phyloP scores from a whole-genome alignment of 23 tunicate genomes.

The Diplosoma virens region DNA sequence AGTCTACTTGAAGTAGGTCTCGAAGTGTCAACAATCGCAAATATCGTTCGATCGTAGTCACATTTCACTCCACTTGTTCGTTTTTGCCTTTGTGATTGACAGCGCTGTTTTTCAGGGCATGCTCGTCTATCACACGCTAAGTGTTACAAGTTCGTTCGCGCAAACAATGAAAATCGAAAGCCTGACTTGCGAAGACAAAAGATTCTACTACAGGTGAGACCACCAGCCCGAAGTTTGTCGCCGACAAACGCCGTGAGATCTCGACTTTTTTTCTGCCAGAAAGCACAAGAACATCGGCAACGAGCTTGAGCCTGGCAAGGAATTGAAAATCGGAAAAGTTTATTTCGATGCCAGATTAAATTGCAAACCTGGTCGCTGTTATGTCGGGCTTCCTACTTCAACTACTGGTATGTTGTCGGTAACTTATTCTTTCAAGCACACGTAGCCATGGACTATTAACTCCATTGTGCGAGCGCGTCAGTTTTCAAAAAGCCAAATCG shows the following conservation, averaged over 20 bases:
- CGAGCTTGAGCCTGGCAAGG: conserved; percentile 58
- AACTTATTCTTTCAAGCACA: no score
- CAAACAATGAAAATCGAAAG: conserved; percentile 62
- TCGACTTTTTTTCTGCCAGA: conserved; percentile 30
- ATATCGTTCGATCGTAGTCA: no score
- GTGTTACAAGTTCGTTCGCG: conserved; percentile 68
- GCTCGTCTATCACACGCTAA: conserved; percentile 54
- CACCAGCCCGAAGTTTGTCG: no score
- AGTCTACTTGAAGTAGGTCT: no score
- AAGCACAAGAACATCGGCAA: conserved; percentile 65
- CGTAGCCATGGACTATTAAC: no score
- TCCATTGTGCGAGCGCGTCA: no score
- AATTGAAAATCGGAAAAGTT: conserved; percentile 66
- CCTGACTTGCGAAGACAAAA: conserved; percentile 28
- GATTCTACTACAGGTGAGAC: conserved; percentile 76
- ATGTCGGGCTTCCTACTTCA: conserved; percentile 81
- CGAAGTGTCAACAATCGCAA: no score
- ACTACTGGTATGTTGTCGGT: conserved; percentile 92
- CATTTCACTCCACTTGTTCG: no score
- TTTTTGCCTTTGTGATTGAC: no score
- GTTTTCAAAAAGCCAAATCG: no score
- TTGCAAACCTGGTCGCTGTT: conserved; percentile 88
- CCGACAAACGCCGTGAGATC: no score
- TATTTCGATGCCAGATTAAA: conserved; percentile 71
- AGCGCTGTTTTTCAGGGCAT: conserved; percentile 80